Base-by-base conservation (phyloP, 2,888 invertebrate genomes). In the Carterocephalus palaemon region DNA sequence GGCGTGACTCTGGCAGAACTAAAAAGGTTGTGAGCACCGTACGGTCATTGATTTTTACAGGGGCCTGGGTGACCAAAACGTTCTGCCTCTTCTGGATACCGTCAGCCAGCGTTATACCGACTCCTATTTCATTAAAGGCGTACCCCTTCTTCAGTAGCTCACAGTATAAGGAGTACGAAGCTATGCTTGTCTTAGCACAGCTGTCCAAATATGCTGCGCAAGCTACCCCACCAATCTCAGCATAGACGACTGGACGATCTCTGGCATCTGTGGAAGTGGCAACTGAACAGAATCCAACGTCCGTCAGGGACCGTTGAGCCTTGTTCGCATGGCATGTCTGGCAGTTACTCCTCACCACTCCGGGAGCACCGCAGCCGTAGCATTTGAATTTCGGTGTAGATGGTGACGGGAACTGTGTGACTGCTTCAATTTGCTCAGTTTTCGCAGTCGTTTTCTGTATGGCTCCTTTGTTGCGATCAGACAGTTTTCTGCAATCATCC, bases 1-100 rank as follows among this genome's bases (percentile, higher is more conserved):
- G 20, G 0, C 42, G 33, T 2, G 53, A 39, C 12, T 53, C 54
- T 2, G 60, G 56, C 4, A 59, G 46, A 1, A 58, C 55, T 10
- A 57, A 23, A 12, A 65, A 56, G 1, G 47, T 52, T 0, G 60
- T 59, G 5, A 41, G 34, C 16, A 56, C 9, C 1, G 24, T 29
- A 5, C 49, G 46, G 1, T 42, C 29, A 10, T 23, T n/a, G 3
- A 51, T 2, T 2, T n/a, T 48, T 0, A 53, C 48, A 1, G 48
- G 37, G 2, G 31, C 49, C 5, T 12, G 2, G 3, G 28, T 23
- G 1, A 26, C 17, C 4, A 54, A n/a, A 1, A 50, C 40, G 4
- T 31, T 43, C 22, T 46, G 50, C 1, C n/a, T 26, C 13, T 41
- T 52, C 7, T 15, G 10, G 2, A 36, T 10, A 2, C 50, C 52